phyloP scores from a whole-genome alignment of 2,888 invertebrate species.

The Platypus cylindrus region DNA sequence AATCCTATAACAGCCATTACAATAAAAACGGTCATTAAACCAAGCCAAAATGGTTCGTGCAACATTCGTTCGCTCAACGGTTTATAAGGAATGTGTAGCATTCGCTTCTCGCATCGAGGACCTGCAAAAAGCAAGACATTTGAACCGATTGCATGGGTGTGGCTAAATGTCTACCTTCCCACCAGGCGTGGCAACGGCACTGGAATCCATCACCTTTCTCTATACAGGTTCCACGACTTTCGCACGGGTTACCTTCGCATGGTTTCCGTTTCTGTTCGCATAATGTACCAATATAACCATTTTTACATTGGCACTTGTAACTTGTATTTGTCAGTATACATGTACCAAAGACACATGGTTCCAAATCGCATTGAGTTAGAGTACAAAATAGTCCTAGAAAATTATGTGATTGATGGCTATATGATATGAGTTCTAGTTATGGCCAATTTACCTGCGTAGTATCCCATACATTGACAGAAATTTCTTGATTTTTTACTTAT shows the following conservation, averaged over 20 bases:
- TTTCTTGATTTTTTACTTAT: conserved; percentile 43
- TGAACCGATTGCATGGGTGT: not conserved
- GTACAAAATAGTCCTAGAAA: conserved; percentile 59
- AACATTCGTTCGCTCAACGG: conserved; percentile 69
- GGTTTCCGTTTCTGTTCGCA: conserved; percentile 58
- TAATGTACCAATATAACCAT: conserved; percentile 52
- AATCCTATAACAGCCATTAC: conserved; percentile 67
- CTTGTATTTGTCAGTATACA: conserved; percentile 43
- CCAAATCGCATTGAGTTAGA: conserved; percentile 60
- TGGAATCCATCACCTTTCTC: conserved; percentile 52
- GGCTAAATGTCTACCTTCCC: conserved; percentile 30
- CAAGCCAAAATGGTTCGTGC: conserved; percentile 82
- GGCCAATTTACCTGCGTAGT: conserved; percentile 50
- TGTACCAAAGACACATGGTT: conserved; percentile 53
- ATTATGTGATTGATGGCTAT: too few species aligned
- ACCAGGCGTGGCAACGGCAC: conserved; percentile 62
- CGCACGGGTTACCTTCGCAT: conserved; percentile 62
- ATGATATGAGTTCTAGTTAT: too few species aligned
- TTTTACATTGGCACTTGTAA: conserved; percentile 51
- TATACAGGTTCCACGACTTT: conserved; percentile 59
- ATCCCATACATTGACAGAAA: conserved; percentile 57
- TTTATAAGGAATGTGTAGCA: conserved; percentile 56
- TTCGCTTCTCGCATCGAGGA: conserved; percentile 53
- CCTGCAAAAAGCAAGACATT: conserved; percentile 6
- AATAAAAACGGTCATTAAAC: conserved; percentile 70